Conservation (phyloP, 2,888 invertebrate species). For the Harpalus rubripes region DNA sequence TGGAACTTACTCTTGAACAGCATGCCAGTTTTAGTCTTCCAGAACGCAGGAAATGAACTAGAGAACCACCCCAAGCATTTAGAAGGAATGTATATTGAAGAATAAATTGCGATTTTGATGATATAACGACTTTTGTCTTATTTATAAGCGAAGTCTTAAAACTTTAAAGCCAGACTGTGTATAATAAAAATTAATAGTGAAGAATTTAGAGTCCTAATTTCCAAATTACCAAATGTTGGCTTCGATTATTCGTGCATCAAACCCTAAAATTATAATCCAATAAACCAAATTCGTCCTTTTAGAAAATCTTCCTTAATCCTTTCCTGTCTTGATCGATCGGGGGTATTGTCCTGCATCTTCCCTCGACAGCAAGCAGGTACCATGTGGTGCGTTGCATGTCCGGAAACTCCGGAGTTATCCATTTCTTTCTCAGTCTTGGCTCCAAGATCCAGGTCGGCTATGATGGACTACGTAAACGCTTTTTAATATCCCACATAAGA, state of each 20-base stretch:
- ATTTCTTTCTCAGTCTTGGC: neutral
- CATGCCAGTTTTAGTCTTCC: too few species aligned
- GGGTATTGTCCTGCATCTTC: constrained; percentile 54
- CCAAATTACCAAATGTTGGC: too few species aligned
- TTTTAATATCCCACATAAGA: neutral
- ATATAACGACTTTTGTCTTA: too few species aligned
- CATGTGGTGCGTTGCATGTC: constrained; percentile 59
- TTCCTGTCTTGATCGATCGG: constrained; percentile 6
- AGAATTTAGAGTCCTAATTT: too few species aligned
- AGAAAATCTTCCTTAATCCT: neutral
- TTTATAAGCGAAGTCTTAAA: too few species aligned
- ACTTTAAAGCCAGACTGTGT: too few species aligned
- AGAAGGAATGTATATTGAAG: too few species aligned
- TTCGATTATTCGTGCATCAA: neutral
- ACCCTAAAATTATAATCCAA: neutral
- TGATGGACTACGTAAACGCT: neutral
- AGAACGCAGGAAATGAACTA: too few species aligned
- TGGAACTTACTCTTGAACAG: too few species aligned
- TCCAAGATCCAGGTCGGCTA: neutral
- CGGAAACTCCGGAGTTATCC: constrained; percentile 18
- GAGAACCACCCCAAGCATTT: too few species aligned
- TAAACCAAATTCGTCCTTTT: neutral
- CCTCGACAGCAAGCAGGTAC: constrained; percentile 17
- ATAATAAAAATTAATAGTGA: too few species aligned
- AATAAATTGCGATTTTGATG: too few species aligned